Evolutionary conservation across 2,888 invertebrate genomes (phyloP).

Genomic region (Ophioninae sp.): DNA sequence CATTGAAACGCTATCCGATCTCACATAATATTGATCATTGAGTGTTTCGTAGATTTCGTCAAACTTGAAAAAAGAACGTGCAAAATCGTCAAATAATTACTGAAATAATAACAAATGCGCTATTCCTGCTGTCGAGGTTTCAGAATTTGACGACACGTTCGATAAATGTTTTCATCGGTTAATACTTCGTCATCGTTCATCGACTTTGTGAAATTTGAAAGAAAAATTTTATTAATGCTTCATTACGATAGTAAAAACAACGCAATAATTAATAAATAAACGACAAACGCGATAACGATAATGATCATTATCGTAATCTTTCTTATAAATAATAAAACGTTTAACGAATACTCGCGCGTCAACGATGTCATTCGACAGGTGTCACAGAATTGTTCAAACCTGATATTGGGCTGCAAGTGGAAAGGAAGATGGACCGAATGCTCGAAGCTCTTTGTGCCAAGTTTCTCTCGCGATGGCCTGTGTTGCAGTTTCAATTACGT

Average conservation of each 20-base stretch:
- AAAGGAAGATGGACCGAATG: constrained; percentile 83
- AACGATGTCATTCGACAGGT: constrained; percentile 77
- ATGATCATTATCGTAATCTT: not conserved
- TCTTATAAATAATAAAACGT: not conserved
- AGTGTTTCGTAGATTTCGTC: too few relatives aligned
- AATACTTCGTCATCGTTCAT: too few relatives aligned
- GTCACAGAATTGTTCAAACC: constrained; percentile 82
- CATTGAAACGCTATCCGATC: too few relatives aligned
- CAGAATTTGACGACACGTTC: too few relatives aligned
- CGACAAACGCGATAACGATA: not conserved
- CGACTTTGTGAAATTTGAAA: too few relatives aligned
- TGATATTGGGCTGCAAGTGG: constrained; percentile 84
- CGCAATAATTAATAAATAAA: not conserved
- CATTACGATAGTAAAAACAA: not conserved
- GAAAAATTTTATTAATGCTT: too few relatives aligned
- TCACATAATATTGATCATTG: too few relatives aligned
- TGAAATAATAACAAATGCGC: too few relatives aligned
- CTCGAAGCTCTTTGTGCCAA: constrained; percentile 81
- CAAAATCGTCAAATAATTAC: too few relatives aligned
- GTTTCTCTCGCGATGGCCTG: constrained; percentile 82
- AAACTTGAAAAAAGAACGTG: not conserved
- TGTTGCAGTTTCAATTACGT: constrained; percentile 87
- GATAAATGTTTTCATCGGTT: too few relatives aligned
- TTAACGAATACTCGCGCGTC: not conserved
- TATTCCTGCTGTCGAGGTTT: too few relatives aligned